Conservation (phyloP, 2,888 invertebrate species). For the Allygus modestus region DNA sequence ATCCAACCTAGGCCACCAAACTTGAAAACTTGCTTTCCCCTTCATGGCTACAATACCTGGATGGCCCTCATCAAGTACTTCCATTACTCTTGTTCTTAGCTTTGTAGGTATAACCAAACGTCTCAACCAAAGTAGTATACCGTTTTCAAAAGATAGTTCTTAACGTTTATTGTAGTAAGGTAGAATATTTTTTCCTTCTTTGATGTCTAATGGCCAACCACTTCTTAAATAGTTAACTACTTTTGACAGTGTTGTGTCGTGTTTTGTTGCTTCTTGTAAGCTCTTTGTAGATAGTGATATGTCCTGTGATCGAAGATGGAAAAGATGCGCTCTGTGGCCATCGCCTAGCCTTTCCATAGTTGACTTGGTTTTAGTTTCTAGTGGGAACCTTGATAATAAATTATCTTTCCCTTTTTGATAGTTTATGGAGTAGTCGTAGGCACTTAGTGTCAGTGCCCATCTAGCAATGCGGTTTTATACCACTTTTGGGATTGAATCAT, state of each 20-base stretch:
- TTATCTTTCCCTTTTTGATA: slow-evolving; percentile 49
- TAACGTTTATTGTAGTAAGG: slow-evolving; percentile 5
- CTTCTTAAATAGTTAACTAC: neutral
- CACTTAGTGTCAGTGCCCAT: slow-evolving; percentile 42
- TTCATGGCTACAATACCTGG: slow-evolving; percentile 68
- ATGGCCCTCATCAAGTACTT: slow-evolving; percentile 64
- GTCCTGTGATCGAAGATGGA: neutral
- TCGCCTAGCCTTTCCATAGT: neutral
- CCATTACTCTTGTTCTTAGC: slow-evolving; percentile 31
- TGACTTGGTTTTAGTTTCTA: neutral
- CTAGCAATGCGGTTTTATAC: slow-evolving; percentile 7
- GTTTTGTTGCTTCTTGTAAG: slow-evolving; percentile 31
- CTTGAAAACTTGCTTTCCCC: slow-evolving; percentile 66
- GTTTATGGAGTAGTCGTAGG: slow-evolving; percentile 25
- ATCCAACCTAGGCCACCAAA: slow-evolving; percentile 68
- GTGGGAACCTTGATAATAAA: slow-evolving; percentile 54
- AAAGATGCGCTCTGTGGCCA: neutral
- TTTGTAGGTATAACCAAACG: slow-evolving; percentile 57
- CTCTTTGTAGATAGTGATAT: neutral
- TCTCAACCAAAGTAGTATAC: slow-evolving; percentile 45
- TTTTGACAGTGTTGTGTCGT: slow-evolving; percentile 10
- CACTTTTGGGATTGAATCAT: slow-evolving; percentile 18
- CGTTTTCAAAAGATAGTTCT: slow-evolving; percentile 44
- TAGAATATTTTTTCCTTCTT: neutral
- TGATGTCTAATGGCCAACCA: slow-evolving; percentile 22